A percentile compares a stretch with the other conserved stretches of the same genome.
These are phyloP conservation scores for Ciconia maguari DNA, from an alignment of 2,113 vertebrate species.

Conservation along the genomic window DNA sequence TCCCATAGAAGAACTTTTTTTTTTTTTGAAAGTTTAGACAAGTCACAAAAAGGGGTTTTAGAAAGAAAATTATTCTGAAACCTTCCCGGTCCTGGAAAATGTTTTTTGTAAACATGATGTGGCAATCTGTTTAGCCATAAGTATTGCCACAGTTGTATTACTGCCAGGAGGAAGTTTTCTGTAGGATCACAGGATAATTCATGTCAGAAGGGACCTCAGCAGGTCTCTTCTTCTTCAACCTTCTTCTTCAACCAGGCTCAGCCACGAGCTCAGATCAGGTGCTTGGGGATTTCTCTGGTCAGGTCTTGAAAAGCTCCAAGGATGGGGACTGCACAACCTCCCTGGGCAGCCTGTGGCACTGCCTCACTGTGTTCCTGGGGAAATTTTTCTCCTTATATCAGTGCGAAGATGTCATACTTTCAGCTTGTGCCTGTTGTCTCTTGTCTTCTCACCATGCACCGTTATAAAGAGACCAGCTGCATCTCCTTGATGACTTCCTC, in stretches of 20 bases:
- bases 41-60: not conserved
- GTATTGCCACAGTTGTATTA: not conserved
- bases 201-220: not conserved
- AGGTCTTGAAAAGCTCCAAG: not conserved
- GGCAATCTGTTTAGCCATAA: not conserved
- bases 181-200: not conserved
- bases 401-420: not conserved
- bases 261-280: not conserved
- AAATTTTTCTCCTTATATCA: not conserved
- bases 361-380: not conserved
- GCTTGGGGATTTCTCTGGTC: not conserved
- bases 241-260: not conserved
- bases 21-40: not conserved
- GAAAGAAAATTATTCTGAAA: not conserved
- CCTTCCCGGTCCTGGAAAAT: not conserved
- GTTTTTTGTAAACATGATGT: not conserved
- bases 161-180: not conserved
- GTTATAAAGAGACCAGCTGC: not conserved
- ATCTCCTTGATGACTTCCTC: not conserved
- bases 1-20: not conserved
- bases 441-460: not conserved
- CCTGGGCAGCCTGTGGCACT: not conserved
- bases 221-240: not conserved
- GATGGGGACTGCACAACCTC: not conserved
- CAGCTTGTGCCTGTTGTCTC: not conserved